Base-by-base conservation (phyloP, 2,797 vertebrate genomes). In the Macropodus opercularis region DNA sequence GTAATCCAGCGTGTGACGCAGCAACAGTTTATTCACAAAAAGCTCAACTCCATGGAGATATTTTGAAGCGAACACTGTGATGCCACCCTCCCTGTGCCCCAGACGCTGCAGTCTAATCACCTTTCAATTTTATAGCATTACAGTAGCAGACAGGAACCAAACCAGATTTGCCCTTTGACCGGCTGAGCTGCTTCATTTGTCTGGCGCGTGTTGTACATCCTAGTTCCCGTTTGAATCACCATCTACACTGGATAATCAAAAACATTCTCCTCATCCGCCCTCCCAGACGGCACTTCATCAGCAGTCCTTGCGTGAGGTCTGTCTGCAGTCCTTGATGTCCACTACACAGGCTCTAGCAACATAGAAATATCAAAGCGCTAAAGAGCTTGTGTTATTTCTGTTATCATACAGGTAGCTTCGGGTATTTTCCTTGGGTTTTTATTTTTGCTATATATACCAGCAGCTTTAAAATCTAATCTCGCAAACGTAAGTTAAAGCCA, bases 221-320 rank as follows among this genome's bases (percentile, higher is more conserved):
- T 70, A 63, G 52, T 74, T 82, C 61, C 75, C 61, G 58, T 85
- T 87, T 84, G 73, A 87, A 83, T 86, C 66, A 50, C 62, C 76
- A 80, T 85, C 83, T 77, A 82, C 23, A 32, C 53, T 57, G 39
- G 63, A 84, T 87, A 87, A 87, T 90, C 83, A 85, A 77, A 88
- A 86, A 74, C 80, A 83, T 74, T 81, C 65, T 70, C 79, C 57
- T 82, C 71, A 51, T 80, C 67, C 58, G 29, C 68, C 59, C 53
- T 76, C 69, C 67, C 68, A 72, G 76, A 80, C 75, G 63, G 52
- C 73, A 79, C 79, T 83, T 89, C 74, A 87, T 79, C 83, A 80
- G 72, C 50, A 80, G 59, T 75, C 69, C 58, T 75, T 26, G 59
- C 44, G 15, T 77, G 60, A 75, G 41, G 63, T 72, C 64, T 47